Conservation (phyloP, 2,888 invertebrate species). For the Chalcosyrphus nemorum region DNA sequence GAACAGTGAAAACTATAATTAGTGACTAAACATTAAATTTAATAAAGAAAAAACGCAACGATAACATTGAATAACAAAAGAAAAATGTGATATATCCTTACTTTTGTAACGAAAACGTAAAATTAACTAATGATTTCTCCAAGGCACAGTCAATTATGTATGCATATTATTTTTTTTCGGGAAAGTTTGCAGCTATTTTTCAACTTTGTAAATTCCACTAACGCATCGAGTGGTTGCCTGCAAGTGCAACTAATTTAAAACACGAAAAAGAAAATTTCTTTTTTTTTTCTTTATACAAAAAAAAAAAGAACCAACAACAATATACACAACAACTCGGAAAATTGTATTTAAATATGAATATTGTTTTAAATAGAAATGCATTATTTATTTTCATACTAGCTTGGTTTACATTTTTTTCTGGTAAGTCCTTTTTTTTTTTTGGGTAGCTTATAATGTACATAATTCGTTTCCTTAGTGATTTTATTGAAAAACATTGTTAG, state of each 20-base stretch:
- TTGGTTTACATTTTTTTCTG: constrained; percentile 72
- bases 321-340: constrained; percentile 38
- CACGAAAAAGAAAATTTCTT: too few relatives aligned
- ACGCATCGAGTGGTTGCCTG: constrained; percentile 41
- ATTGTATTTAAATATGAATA: constrained; percentile 66
- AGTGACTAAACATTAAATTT: constrained; percentile 53
- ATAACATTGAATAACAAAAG: constrained; percentile 33
- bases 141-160: constrained; percentile 70
- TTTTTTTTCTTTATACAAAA: too few relatives aligned
- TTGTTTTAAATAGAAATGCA: constrained; percentile 71
- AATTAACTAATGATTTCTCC: constrained; percentile 62
- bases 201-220: constrained; percentile 57
- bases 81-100: constrained; percentile 60
- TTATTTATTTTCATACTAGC: constrained; percentile 71
- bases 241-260: constrained; percentile 49
- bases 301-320: too few relatives aligned
- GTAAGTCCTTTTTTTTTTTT: too few relatives aligned
- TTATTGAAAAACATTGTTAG: constrained; percentile 44
- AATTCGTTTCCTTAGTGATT: constrained; percentile 59
- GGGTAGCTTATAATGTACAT: constrained; percentile 16
- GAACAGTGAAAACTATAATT: constrained; percentile 61
- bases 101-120: constrained; percentile 23
- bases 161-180: constrained; percentile 67
- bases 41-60: constrained; percentile 43
- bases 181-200: constrained; percentile 62